phyloP scores from a whole-genome alignment of 37 sponge, comb jelly and placozoan species.

The Petrosia ficiformis region DNA sequence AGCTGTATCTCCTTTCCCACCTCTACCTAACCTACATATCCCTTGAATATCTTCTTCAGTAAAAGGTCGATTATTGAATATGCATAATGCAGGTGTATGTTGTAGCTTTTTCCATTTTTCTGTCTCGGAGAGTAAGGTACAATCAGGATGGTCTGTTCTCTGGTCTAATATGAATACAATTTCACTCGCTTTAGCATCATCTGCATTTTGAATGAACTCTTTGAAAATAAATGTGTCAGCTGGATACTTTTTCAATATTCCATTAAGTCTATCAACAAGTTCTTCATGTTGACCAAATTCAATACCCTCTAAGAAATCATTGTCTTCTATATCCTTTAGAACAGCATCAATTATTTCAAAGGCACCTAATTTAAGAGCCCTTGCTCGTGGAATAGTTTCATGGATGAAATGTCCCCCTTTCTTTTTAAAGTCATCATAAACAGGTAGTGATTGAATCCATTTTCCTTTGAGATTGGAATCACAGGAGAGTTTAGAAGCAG shows the following conservation, averaged over 20 bases:
- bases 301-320: slow-evolving; percentile 29
- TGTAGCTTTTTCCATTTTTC: slow-evolving; percentile 52
- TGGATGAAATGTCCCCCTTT: slow-evolving; percentile 30
- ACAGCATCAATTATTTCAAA: slow-evolving; percentile 22
- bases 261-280: slow-evolving; percentile 63
- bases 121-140: slow-evolving; percentile 19
- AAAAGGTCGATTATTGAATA: slow-evolving; percentile 73
- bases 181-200: slow-evolving; percentile 75
- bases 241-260: slow-evolving; percentile 63
- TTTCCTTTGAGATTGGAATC: slow-evolving; percentile 7
- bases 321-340: slow-evolving; percentile 34
- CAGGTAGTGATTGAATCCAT: slow-evolving; percentile 5
- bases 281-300: slow-evolving; percentile 83
- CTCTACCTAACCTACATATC: slow-evolving; percentile 71
- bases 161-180: slow-evolving; percentile 67
- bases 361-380: slow-evolving; percentile 38
- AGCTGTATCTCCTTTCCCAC: slow-evolving; percentile 51
- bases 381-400: slow-evolving; percentile 8
- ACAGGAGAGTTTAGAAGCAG: slow-evolving; percentile 23
- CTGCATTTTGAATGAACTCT: slow-evolving; percentile 84
- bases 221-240: slow-evolving; percentile 59
- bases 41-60: slow-evolving; percentile 68
- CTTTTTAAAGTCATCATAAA: neutral
- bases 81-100: slow-evolving; percentile 50
- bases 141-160: slow-evolving; percentile 13